Percentiles rank a stretch among this genome's conserved stretches.
Conservation (phyloP, 2,113 vertebrate species). For the Megatriorchis doriae region DNA sequence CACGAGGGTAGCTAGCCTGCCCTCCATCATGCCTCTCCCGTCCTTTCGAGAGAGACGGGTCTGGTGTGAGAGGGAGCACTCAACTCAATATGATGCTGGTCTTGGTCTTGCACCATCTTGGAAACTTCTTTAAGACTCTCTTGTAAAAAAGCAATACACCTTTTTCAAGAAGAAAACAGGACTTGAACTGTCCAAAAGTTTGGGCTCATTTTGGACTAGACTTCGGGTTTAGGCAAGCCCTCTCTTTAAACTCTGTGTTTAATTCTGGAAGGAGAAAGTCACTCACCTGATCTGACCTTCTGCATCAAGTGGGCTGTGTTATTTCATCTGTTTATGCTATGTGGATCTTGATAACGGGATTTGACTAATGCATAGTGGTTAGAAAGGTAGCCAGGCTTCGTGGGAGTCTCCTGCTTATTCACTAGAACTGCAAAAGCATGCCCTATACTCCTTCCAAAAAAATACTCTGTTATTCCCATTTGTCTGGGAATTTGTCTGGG, state of each 20-base stretch:
- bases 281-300: not conserved
- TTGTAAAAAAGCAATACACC: not conserved
- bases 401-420: not conserved
- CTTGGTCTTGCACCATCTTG: not conserved
- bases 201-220: not conserved
- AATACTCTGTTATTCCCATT: not conserved
- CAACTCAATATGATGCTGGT: not conserved
- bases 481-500: not conserved
- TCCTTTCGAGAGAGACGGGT: not conserved
- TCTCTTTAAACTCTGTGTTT: not conserved
- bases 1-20: rapidly evolving
- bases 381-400: not conserved
- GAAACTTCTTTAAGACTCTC: not conserved
- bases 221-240: not conserved
- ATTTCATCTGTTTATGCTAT: not conserved
- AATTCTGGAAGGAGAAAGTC: not conserved
- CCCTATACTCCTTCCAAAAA: not conserved
- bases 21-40: not conserved
- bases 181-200: not conserved
- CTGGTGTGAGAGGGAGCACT: not conserved
- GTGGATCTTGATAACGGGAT: not conserved
- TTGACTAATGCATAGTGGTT: not conserved
- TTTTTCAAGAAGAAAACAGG: not conserved
- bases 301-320: not conserved
- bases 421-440: not conserved